A percentile compares a stretch with the other conserved stretches of the same genome.
Evolutionary conservation across 2,113 vertebrate species (phyloP).

Genomic region (Electrona antarctica): DNA sequence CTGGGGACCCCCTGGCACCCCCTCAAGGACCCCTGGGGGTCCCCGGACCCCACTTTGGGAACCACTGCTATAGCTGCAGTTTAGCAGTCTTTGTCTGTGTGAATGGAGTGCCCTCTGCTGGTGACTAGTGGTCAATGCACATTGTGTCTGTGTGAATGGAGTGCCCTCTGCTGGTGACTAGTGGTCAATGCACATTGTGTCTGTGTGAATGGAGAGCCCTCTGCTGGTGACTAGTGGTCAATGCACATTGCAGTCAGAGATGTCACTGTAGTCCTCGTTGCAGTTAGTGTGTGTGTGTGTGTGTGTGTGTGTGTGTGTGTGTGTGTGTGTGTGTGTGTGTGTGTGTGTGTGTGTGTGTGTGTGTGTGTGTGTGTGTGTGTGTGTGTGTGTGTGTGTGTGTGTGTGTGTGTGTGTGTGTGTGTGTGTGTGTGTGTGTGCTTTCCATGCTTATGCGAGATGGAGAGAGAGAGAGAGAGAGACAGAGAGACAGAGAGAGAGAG

Average conservation of each 20-base stretch:
- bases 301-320: slow-evolving; percentile 7
- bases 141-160: slow-evolving; percentile 29
- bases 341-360: not conserved
- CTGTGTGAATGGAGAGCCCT: slow-evolving; percentile 44
- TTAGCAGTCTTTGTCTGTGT: too few species aligned
- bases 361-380: slow-evolving; percentile 7
- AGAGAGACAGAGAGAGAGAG: too few species aligned
- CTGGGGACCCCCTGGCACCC: too few species aligned
- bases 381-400: not conserved
- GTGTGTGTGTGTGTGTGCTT: not conserved
- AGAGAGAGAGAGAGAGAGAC: too few species aligned
- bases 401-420: slow-evolving; percentile 7
- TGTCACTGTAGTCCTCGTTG: not conserved
- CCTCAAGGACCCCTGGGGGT: too few species aligned
- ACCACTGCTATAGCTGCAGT: too few species aligned
- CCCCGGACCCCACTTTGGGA: too few species aligned
- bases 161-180: too few species aligned
- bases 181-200: too few species aligned
- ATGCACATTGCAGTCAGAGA: slow-evolving; percentile 10
- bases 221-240: slow-evolving; percentile 42
- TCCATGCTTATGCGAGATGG: too few species aligned
- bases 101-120: too few species aligned
- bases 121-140: too few species aligned
- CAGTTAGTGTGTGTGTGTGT: not conserved
- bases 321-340: not conserved